Conservation (phyloP, 2,113 vertebrate species). For the Cheilinus undulatus region DNA sequence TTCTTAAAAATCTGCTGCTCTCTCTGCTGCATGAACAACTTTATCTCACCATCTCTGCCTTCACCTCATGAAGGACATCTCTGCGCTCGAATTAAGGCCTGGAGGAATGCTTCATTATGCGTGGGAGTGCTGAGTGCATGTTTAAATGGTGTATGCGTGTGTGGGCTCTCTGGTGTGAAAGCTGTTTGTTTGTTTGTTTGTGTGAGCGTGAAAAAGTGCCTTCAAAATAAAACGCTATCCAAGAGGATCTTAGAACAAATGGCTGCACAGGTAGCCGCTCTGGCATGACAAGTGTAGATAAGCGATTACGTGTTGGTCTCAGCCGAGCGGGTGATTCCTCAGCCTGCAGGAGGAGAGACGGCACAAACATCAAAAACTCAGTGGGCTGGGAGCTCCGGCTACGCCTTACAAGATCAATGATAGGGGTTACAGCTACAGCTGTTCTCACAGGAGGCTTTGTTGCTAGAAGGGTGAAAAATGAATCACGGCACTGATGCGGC, state of each 20-base stretch:
- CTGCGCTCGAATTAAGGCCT: conserved; percentile 21
- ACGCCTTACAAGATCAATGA: conserved; percentile 68
- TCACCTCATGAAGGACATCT: conserved; percentile 11
- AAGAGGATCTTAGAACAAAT: conserved; percentile 63
- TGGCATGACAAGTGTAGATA: conserved; percentile 68
- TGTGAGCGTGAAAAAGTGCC: conserved; percentile 7
- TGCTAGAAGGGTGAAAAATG: conserved; percentile 61
- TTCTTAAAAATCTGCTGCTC: background rate
- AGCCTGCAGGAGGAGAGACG: conserved; percentile 34
- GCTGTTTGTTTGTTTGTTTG: conserved; percentile 1
- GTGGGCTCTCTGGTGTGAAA: background rate
- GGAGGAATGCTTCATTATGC: conserved; percentile 1
- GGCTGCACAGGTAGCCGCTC: conserved; percentile 36
- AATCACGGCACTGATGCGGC: conserved; percentile 36
- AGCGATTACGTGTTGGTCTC: conserved; percentile 73
- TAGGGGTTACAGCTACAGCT: conserved; percentile 57
- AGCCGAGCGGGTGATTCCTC: conserved; percentile 65
- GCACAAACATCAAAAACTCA: conserved; percentile 68
- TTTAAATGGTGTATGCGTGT: background rate
- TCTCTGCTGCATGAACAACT: conserved; percentile 10
- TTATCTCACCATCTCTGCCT: conserved; percentile 1
- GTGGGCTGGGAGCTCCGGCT: conserved; percentile 46
- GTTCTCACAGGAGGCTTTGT: conserved; percentile 59
- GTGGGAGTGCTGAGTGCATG: conserved; percentile 5
- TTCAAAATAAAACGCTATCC: conserved; percentile 41